A percentile compares a stretch with the other conserved stretches of the same genome.
These are phyloP conservation scores for Bucco capensis DNA, from an alignment of 2,113 vertebrate genomes.

Conservation along the genomic window DNA sequence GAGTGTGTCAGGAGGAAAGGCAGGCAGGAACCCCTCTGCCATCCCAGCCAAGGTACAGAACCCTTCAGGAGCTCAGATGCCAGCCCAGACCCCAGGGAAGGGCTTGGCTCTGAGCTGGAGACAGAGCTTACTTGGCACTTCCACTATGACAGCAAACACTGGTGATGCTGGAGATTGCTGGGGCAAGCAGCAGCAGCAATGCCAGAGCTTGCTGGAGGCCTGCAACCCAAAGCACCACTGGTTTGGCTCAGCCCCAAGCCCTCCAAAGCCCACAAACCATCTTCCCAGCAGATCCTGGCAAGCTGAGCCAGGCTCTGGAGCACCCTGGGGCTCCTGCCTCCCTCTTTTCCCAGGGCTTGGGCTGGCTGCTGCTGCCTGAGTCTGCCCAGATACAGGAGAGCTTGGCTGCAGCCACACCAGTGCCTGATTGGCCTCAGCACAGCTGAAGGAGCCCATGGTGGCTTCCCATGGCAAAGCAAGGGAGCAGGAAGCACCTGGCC, in stretches of 20 bases:
- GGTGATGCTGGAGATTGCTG: not conserved
- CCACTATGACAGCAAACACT: not conserved
- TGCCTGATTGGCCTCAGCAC: conserved; percentile 34
- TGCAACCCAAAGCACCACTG: not conserved
- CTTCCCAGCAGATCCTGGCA: not conserved
- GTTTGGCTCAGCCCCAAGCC: not conserved
- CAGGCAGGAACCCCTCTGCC: not conserved
- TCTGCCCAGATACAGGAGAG: conserved; percentile 58
- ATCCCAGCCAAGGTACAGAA: not conserved
- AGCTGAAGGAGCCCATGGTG: not conserved
- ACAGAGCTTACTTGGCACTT: not conserved
- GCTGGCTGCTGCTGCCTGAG: conserved; percentile 7
- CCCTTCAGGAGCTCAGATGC: not conserved
- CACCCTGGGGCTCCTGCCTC: not conserved
- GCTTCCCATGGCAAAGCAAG: not conserved
- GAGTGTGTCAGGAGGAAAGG: not conserved
- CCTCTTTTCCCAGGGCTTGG: not conserved
- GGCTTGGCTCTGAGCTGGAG: not conserved
- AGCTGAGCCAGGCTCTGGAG: not conserved
- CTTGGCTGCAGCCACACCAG: not conserved
- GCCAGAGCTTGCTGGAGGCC: not conserved
- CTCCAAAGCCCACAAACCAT: not conserved
- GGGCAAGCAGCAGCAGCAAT: not conserved
- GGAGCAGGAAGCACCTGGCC: conserved; percentile 73
- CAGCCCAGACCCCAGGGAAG: accelerated